Evolutionary conservation across 2,113 vertebrate genomes (phyloP), one percentile per base, ranked within the genome.

Genomic region (Furnarius figulus): DNA sequence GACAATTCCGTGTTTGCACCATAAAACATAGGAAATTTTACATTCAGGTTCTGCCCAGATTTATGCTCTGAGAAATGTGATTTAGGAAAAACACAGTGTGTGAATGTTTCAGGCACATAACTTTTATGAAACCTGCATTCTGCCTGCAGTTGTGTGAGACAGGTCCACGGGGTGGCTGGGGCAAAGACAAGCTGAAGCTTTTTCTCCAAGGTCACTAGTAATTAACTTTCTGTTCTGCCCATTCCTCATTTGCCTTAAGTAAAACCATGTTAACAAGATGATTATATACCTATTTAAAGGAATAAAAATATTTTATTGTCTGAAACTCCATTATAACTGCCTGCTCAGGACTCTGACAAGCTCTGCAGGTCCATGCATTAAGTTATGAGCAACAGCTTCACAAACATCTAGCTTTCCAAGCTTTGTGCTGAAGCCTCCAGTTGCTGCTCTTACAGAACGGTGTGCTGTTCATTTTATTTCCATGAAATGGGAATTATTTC

Each of bases 1-100:
- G 94, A 87, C 65, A 96, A 95, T 94, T 96, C 89, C 62, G 49
- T 88, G 72, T 90, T 95, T 95, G 79, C 50, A 73, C 44, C 85
- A 74, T 94, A 95, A 96, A 95, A 96, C 10, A 1, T 33, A 90
- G 79, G 92, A 93, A 95, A 87, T 92, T 78, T 95, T 63, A 94
- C 66, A 95, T 85, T 92, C 88, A 84, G 86, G 85, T 92, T 86
- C 70, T 92, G 84, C 72, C 56, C 79, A 95, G 90, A 94, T 96
- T 97, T 93, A 97, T 2, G 8, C 39, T 91, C 85, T 95, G 77
- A 98, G 97, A 96, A 98, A 83, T 28, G 47, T 20, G 79, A 96
- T 95, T 95, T 96, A 61, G 80, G 87, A 73, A 95, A 96, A 97
- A 93, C 91, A 58, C 24, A 40, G 65, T 50, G 35, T 88, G 81